Percentiles rank a stretch among this genome's conserved stretches.
Evolutionary conservation across 2,888 invertebrate species (phyloP).

Genomic region (Chesias legatella): DNA sequence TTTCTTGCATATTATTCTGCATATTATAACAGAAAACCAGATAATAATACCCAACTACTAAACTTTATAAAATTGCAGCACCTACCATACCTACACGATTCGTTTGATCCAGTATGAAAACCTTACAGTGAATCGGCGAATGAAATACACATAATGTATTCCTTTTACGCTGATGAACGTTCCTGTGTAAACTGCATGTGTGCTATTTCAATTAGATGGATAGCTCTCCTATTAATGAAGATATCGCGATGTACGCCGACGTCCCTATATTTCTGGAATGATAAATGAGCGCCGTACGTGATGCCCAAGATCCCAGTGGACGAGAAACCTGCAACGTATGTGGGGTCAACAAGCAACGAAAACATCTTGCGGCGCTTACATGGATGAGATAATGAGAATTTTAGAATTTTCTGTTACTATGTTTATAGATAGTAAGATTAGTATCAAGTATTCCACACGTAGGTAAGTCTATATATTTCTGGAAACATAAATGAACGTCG

Average conservation of each 20-base stretch:
- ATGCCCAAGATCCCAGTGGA: slow-evolving; percentile 42
- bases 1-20: too few relatives aligned
- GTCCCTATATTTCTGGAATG: slow-evolving; percentile 55
- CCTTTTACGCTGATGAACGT: not conserved
- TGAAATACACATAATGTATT: too few relatives aligned
- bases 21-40: too few relatives aligned
- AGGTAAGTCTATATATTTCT: slow-evolving; percentile 53
- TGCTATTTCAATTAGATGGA: slow-evolving; percentile 41
- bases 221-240: slow-evolving; percentile 45
- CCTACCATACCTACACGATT: too few relatives aligned
- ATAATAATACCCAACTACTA: too few relatives aligned
- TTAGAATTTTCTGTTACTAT: not conserved
- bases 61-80: too few relatives aligned
- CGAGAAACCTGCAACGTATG: slow-evolving; percentile 25
- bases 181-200: too few relatives aligned
- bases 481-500: slow-evolving; percentile 58
- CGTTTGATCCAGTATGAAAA: too few relatives aligned
- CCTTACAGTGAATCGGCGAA: too few relatives aligned
- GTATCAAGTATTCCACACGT: too few relatives aligned
- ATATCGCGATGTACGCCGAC: slow-evolving; percentile 37
- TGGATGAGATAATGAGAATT: not conserved
- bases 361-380: not conserved
- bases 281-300: slow-evolving; percentile 58
- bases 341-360: slow-evolving; percentile 15
- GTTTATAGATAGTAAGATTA: too few relatives aligned